Conservation (phyloP, 1,140 invertebrate genomes). For the Drosophila prosaltans region DNA sequence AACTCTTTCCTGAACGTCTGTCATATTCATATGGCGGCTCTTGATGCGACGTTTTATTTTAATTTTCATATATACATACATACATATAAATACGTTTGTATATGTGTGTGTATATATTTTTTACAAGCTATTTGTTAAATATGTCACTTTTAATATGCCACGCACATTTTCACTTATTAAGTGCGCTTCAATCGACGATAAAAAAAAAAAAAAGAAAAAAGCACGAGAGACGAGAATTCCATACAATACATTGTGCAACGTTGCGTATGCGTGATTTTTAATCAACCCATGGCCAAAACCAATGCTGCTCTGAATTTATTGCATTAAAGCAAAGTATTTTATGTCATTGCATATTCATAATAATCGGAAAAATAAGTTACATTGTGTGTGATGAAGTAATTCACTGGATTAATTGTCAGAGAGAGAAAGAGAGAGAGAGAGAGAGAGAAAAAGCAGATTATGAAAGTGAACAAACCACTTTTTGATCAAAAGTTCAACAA, state of each 20-base stretch:
- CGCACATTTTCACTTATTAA: constrained; percentile 68
- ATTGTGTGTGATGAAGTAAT: constrained; percentile 27
- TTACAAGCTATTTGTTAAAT: constrained; percentile 65
- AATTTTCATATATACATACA: neutral
- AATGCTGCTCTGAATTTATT: constrained; percentile 36
- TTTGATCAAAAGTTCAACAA: neutral
- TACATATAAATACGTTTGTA: neutral
- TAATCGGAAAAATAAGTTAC: constrained; percentile 16
- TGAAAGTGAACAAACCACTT: neutral
- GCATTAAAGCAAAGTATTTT: constrained; percentile 53
- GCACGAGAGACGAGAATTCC: constrained; percentile 23
- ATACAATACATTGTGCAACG: constrained; percentile 46
- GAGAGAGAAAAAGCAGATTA: neutral
- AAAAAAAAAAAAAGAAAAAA: constrained; percentile 29
- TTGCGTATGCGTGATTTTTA: constrained; percentile 67
- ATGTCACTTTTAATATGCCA: constrained; percentile 69
- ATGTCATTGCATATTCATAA: constrained; percentile 44
- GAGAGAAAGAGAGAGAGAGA: neutral
- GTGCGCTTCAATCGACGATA: constrained; percentile 56
- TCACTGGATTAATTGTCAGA: constrained; percentile 44
- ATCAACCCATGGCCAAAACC: constrained; percentile 43
- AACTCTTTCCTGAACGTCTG: constrained; percentile 31
- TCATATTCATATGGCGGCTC: constrained; percentile 53
- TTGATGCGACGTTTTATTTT: constrained; percentile 35
- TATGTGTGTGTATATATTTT: constrained; percentile 23